Evolutionary conservation across 1,140 invertebrate species (phyloP).

Genomic region (Heliconius melpomene): DNA sequence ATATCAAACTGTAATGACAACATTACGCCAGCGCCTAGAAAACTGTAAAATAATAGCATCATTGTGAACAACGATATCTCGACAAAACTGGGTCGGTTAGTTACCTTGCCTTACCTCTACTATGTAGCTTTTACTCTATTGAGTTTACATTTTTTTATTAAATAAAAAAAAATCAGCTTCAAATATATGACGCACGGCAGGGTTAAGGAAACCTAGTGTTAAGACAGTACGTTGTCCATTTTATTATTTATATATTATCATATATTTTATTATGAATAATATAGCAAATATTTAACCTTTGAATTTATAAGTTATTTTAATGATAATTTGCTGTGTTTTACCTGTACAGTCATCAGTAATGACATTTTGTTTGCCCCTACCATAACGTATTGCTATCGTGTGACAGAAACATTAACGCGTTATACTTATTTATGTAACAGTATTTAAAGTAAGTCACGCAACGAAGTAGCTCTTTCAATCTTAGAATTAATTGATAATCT

Average conservation of each 20-base stretch:
- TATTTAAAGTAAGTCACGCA: conserved; percentile 49
- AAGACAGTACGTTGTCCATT: too few relatives aligned
- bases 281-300: background rate
- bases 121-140: conserved; percentile 19
- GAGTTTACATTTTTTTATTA: background rate
- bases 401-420: background rate
- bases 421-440: conserved; percentile 42
- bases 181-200: too few relatives aligned
- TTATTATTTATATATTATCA: background rate
- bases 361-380: background rate
- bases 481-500: conserved; percentile 48
- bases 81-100: conserved; percentile 54
- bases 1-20: conserved; percentile 64
- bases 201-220: too few relatives aligned
- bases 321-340: background rate
- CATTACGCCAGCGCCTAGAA: conserved; percentile 53
- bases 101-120: conserved; percentile 41
- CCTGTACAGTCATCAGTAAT: background rate
- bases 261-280: conserved; percentile 3
- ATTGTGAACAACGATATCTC: conserved; percentile 47
- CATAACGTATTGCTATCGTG: background rate
- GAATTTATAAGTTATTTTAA: background rate
- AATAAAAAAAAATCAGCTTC: too few relatives aligned
- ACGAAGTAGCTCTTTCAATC: background rate
- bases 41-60: conserved; percentile 56